Percentiles rank a stretch among this genome's conserved stretches.
These are phyloP conservation scores for Podabrus alpinus DNA, from an alignment of 2,888 invertebrate genomes.

Conservation along the genomic window DNA sequence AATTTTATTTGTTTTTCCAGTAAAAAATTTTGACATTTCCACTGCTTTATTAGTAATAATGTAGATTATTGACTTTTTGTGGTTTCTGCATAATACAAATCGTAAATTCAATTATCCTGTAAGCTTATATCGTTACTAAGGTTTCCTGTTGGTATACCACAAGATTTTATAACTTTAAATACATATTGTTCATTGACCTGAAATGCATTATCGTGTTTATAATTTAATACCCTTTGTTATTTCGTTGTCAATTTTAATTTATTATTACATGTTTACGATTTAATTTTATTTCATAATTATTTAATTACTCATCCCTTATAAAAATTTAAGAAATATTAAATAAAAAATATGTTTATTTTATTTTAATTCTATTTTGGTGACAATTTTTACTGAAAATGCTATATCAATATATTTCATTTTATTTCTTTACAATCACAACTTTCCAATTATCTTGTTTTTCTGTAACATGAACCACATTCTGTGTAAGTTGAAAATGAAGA, in stretches of 20 bases:
- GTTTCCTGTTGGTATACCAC: slow-evolving; percentile 27
- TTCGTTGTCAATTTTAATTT: not conserved
- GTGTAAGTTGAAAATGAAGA: no score
- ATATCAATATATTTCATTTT: no score
- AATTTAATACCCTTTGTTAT: not conserved
- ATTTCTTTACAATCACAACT: no score
- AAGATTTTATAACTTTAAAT: slow-evolving; percentile 13
- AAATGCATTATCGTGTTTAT: not conserved
- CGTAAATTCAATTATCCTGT: slow-evolving; percentile 30
- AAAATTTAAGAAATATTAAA: no score
- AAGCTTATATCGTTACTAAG: slow-evolving; percentile 29
- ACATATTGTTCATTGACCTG: slow-evolving; percentile 3
- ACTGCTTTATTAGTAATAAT: slow-evolving; percentile 22
- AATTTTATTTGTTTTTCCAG: slow-evolving; percentile 23
- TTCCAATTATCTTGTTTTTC: no score
- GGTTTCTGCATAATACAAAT: slow-evolving; percentile 26
- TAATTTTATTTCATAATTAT: no score
- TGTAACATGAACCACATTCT: no score
- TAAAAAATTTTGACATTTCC: slow-evolving; percentile 15
- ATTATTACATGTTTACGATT: not conserved
- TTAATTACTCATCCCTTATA: no score
- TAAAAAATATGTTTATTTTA: no score
- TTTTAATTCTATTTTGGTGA: no score
- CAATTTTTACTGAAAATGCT: no score
- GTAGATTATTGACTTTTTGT: slow-evolving; percentile 29